phyloP scores from a whole-genome alignment of 2,888 invertebrate genomes.

The Cynaeus angustus region DNA sequence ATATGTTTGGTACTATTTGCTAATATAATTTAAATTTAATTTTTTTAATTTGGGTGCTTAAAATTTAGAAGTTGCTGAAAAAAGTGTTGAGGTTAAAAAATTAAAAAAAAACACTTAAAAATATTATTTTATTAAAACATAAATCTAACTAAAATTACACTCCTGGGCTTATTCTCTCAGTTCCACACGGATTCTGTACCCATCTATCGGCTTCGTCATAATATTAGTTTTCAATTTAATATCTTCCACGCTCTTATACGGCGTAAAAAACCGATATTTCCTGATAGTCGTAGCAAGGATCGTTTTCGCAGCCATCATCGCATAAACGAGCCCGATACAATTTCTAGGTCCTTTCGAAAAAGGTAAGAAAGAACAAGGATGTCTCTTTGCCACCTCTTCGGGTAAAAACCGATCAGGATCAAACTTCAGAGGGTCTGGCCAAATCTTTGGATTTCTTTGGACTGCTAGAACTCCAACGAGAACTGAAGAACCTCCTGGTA shows the following conservation, averaged over 20 bases:
- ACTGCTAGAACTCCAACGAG: conserved; percentile 70
- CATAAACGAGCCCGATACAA: conserved; percentile 68
- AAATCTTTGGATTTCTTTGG: conserved; percentile 73
- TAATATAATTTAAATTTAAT: too few relatives aligned
- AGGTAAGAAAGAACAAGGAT: conserved; percentile 72
- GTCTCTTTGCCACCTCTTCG: conserved; percentile 69
- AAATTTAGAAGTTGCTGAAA: too few relatives aligned
- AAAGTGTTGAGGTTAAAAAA: too few relatives aligned
- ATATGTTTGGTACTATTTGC: too few relatives aligned
- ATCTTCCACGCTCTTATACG: conserved; percentile 12
- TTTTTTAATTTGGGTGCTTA: too few relatives aligned
- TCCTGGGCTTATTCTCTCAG: neutral
- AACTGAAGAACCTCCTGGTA: conserved; percentile 72
- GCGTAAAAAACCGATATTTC: neutral
- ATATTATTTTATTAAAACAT: too few relatives aligned
- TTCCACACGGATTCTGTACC: neutral
- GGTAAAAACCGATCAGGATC: conserved; percentile 76
- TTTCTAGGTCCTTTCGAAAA: conserved; percentile 72
- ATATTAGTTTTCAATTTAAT: conserved; percentile 10
- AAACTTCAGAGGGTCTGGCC: conserved; percentile 74
- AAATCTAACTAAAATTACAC: neutral
- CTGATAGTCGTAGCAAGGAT: conserved; percentile 6
- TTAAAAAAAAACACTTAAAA: too few relatives aligned
- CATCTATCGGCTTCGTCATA: neutral
- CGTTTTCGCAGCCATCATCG: conserved; percentile 51